Base-by-base conservation (phyloP, 2,888 invertebrate genomes). In the Sialis fuliginosa region DNA sequence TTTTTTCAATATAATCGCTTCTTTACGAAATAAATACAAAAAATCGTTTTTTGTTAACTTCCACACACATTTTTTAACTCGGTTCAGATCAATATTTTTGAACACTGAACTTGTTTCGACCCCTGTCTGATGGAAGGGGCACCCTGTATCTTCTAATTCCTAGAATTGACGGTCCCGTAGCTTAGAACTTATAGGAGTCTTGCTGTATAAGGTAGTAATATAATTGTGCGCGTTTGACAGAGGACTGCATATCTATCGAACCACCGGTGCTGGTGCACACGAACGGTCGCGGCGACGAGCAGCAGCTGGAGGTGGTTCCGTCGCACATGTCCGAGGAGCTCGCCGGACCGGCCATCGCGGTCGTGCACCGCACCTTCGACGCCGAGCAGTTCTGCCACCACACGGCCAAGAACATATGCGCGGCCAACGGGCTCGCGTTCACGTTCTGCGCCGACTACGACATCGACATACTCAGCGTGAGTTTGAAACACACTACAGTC, bases 341-440 rank as follows among this genome's bases (percentile, higher is more conserved):
- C 42, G 58, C 59, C 44, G 65, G 66, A 55, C 62, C 64, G 52
- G 65, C 65, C 50, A 53, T 66, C 37, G 62, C 65, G 47, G 60
- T 65, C 12, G 64, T 61, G 30, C 66, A 66, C 52, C 56, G 62
- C 52, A 63, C 65, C 5, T 64, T 65, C 48, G 66, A 66, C 54
- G 64, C 63, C 51, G 66, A 66, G 54, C 65, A 65, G 51, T 66
- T 66, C 52, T 62, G 66, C 48, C 65, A 65, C 54, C 57, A 61
- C 48, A 55, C 60, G 45, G 64, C 65, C n/a, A 63, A 66, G 51
- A 60, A 61, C 50, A 49, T 66, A 44, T 66, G 66, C 52, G 51
- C 57, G 2, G 65, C 65, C 49, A 58, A 60, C 31, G 58, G 62
- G 45, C 51, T 66, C 39, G 60, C 63, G 52, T 66, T 64, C 52